Base-by-base conservation (phyloP, 1,140 invertebrate genomes). In the Trissolcus basalis region DNA sequence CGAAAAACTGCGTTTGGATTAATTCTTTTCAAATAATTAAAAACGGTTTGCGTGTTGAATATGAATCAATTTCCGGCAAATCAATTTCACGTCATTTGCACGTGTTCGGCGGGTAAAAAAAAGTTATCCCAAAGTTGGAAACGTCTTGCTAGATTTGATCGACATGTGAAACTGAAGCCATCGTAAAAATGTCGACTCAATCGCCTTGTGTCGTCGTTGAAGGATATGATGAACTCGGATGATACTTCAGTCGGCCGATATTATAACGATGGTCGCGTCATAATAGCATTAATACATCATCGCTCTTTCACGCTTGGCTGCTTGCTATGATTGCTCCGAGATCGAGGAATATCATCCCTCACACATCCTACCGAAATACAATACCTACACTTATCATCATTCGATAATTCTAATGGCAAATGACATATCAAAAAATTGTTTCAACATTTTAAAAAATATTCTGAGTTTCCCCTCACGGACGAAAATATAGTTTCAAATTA, bases 201-300 rank as follows among this genome's bases (percentile, higher is more conserved):
- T 44, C 43, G 43, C 11, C 43, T 3, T 3, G 43, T 13, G 10
- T 9, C 45, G n/a, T 1, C 27, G 35, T 9, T 11, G 36, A 11
- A 11, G 43, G 43, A 70, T 51, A 43, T 61, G 33, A 70, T 50
- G 50, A 44, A 56, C 58, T 63, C 58, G 67, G 43, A 55, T 70
- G 50, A 70, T 56, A 39, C 56, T 56, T 41, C 45, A 41, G 16
- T 14, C 55, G 55, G 16, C 43, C 14, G 44, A 55, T 61, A 56
- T 61, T 55, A 70, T 61, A 49, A 60, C 65, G 69, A 72, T 56
- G 33, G 53, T 53, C 39, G 60, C 43, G 60, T 48, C 53, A 64
- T 72, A 72, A 72, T 72, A 8, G 12, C 60, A 72, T 72, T 72
- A 72, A 72, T 72, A 72, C 69, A 64, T 64, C 69, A 72, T 72